These are phyloP conservation scores for Andrena bucephala DNA, from an alignment of 2,888 invertebrate species.

Conservation along the genomic window DNA sequence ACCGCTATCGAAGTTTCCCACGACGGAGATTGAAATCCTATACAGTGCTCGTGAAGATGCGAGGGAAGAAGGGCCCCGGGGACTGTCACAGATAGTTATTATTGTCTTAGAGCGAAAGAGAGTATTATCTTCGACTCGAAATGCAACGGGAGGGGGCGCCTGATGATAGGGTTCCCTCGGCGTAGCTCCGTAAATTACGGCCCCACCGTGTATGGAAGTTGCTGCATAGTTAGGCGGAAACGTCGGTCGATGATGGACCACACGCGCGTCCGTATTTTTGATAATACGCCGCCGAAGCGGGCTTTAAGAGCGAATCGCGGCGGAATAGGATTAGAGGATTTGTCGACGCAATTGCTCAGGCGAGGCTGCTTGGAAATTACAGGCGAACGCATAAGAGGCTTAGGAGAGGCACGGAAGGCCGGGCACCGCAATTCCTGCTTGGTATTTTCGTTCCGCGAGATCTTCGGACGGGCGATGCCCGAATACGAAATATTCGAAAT, in stretches of 20 bases:
- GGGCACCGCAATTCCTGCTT: background rate
- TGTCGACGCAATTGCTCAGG: constrained; percentile 29
- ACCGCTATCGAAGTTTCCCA: background rate
- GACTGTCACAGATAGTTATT: constrained; percentile 33
- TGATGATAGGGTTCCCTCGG: constrained; percentile 56
- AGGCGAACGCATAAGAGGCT: constrained; percentile 30
- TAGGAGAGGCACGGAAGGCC: constrained; percentile 9
- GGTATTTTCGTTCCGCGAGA: background rate
- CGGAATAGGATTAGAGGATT: constrained; percentile 53
- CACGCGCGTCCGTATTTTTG: constrained; percentile 48
- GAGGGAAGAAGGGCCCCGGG: background rate
- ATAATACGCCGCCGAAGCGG: constrained; percentile 13
- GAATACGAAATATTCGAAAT: background rate
- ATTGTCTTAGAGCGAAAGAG: constrained; percentile 34
- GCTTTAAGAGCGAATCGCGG: constrained; percentile 32
- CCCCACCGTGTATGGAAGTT: constrained; percentile 49
- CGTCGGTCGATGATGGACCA: constrained; percentile 44
- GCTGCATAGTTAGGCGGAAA: constrained; percentile 43
- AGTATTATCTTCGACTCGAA: constrained; percentile 38
- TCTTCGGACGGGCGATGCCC: background rate
- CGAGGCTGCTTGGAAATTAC: constrained; percentile 35
- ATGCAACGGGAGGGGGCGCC: constrained; percentile 30
- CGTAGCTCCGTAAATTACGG: constrained; percentile 54
- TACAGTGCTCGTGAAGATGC: background rate
- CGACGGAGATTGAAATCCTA: constrained; percentile 6